Evolutionary conservation across 2,113 vertebrate species (phyloP).

Genomic region (Lophochroa leadbeateri): DNA sequence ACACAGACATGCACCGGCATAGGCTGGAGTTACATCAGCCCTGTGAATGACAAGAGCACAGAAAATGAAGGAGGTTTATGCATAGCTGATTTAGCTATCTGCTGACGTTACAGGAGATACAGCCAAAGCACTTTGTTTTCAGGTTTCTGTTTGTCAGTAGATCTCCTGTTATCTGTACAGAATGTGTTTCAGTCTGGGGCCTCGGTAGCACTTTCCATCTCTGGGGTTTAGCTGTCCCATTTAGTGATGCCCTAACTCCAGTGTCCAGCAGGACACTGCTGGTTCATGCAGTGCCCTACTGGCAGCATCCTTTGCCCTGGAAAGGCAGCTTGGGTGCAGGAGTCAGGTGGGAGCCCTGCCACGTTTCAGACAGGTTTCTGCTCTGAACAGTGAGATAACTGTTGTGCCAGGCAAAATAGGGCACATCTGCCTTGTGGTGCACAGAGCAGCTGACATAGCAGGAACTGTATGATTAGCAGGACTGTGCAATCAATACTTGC

Average conservation of each 20-base stretch:
- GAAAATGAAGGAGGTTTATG: neutral
- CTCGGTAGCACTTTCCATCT: neutral
- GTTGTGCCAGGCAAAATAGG: neutral
- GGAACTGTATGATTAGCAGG: neutral
- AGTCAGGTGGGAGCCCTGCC: neutral
- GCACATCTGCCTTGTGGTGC: neutral
- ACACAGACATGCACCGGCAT: neutral
- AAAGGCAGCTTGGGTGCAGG: neutral
- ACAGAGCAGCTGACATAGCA: neutral
- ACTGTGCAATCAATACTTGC: neutral
- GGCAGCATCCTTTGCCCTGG: neutral
- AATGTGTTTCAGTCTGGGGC: neutral
- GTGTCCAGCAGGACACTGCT: neutral
- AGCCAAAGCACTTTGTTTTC: neutral
- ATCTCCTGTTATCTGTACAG: neutral
- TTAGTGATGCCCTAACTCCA: neutral
- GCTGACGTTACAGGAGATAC: neutral
- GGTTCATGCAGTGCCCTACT: neutral
- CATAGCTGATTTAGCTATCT: neutral
- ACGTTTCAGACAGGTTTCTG: neutral
- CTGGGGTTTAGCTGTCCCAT: neutral
- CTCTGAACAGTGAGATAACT: neutral
- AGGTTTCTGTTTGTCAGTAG: neutral
- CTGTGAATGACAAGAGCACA: neutral
- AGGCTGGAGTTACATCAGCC: neutral